Conservation (phyloP, 2,888 invertebrate genomes). For the Deilephila porcellus region DNA sequence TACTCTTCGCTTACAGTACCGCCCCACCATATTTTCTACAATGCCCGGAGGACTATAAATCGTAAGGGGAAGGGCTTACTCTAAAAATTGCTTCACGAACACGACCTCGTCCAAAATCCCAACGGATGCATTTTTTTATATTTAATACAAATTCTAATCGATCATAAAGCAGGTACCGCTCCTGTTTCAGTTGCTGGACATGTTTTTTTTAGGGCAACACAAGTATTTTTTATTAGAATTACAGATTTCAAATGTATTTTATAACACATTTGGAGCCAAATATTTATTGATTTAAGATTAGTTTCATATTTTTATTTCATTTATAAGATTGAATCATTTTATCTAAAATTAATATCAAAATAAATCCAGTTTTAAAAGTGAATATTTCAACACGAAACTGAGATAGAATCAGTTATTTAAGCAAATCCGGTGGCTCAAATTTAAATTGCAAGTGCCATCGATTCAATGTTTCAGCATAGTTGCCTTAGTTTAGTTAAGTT, state of each 20-base stretch:
- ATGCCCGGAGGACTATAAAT: constrained; percentile 46
- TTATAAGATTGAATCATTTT: neutral
- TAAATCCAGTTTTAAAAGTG: neutral
- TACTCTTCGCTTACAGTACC: neutral
- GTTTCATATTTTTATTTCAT: no score
- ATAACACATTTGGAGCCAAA: no score
- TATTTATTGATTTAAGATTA: no score
- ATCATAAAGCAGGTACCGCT: neutral
- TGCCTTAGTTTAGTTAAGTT: no score
- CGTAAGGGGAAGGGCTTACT: constrained; percentile 42
- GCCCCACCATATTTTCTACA: constrained; percentile 34
- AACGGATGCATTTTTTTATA: constrained; percentile 42
- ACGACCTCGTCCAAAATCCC: constrained; percentile 28
- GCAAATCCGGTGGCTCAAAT: neutral
- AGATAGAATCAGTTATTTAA: constrained; percentile 6
- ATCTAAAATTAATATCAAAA: neutral
- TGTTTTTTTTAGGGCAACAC: no score
- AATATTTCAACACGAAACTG: neutral
- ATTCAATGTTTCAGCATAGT: no score
- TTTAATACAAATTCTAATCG: neutral
- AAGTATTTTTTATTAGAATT: no score
- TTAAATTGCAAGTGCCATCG: neutral
- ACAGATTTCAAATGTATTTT: no score
- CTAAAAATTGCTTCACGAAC: constrained; percentile 50
- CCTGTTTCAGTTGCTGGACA: neutral